These are phyloP conservation scores for Rhizoglyphus robini DNA, from an alignment of 1,140 invertebrate species.

Conservation along the genomic window DNA sequence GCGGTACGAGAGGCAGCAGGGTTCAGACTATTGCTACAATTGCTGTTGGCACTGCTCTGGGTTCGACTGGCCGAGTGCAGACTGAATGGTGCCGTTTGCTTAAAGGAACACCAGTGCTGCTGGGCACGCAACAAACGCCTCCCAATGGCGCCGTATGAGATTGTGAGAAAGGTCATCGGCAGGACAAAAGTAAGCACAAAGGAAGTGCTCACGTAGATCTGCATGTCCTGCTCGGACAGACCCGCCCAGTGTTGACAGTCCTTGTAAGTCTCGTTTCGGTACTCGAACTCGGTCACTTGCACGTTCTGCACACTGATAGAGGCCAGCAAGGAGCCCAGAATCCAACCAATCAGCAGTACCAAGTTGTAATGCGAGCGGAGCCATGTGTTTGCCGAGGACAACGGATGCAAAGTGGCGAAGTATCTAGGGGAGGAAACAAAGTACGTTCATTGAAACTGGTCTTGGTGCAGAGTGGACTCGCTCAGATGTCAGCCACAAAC, in stretches of 20 bases:
- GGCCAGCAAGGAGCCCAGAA: constrained; percentile 32
- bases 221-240: constrained; percentile 26
- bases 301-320: constrained; percentile 36
- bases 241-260: constrained; percentile 31
- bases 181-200: constrained; percentile 40
- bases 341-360: constrained; percentile 30
- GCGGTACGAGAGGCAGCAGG: not conserved
- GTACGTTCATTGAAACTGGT: too few species aligned
- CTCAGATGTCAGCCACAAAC: too few species aligned
- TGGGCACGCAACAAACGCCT: constrained; percentile 20
- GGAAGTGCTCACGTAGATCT: constrained; percentile 35
- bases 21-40: not conserved
- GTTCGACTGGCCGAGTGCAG: not conserved
- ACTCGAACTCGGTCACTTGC: constrained; percentile 28
- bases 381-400: constrained; percentile 23
- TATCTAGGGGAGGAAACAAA: constrained; percentile 30
- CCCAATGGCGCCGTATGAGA: constrained; percentile 38
- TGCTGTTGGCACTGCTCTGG: not conserved
- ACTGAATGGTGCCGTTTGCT: not conserved
- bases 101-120: constrained; percentile 11
- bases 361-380: constrained; percentile 16
- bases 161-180: constrained; percentile 37
- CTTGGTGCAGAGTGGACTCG: too few species aligned
- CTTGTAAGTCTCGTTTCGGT: constrained; percentile 31
- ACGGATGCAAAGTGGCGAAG: constrained; percentile 36